Evolutionary conservation across 2,113 vertebrate genomes (phyloP), one percentile per base, ranked within the genome.

Genomic region (Cyprinodon variegatus): DNA sequence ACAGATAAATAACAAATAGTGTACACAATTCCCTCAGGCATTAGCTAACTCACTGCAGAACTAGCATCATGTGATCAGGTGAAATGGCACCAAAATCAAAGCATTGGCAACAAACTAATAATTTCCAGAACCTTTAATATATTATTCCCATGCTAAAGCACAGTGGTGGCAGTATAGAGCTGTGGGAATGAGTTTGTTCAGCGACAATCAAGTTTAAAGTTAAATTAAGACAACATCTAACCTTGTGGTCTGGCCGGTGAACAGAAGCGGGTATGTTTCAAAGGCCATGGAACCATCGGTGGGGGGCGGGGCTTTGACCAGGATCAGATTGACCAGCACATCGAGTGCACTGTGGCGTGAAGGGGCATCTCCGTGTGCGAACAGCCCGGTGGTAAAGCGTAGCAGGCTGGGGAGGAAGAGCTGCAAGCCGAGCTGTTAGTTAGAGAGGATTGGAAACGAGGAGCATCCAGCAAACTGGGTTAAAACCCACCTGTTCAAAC

Each of bases 191-290:
- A 29, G 29, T 29, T 29, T 1, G 1, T 29, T 29, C 29, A 29
- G 29, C 29, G 29, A 29, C 29, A 29, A 29, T 29, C 29, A 29
- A 29, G 29, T 29, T 29, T 29, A 29, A 29, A 29, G 29, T 29
- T 29, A 29, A 29, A 29, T 9, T 6, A 8, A 12, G 29, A 12
- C 6, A 15, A 14, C 10, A 2, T 63, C 88, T 95, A 84, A 99
- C 98, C 92, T 92, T 57, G 90, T 40, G 0, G 77, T 80, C 20
- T 94, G 92, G 4, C 91, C 93, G 0, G 89, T 90, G 92, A 99
- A 99, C 82, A 95, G 36, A 1, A 99, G 94, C 15, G 97, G 97
- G 89, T 99, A 99, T 60, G 96, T 98, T 83, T 99, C 97, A 76
- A 96, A 97, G 4, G 96, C 96, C 97, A 98, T 96, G 15, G 96